Evolutionary conservation across 2,113 vertebrate species (phyloP), one percentile per base, ranked within the genome.

Genomic region (Amblyornis subalaris): DNA sequence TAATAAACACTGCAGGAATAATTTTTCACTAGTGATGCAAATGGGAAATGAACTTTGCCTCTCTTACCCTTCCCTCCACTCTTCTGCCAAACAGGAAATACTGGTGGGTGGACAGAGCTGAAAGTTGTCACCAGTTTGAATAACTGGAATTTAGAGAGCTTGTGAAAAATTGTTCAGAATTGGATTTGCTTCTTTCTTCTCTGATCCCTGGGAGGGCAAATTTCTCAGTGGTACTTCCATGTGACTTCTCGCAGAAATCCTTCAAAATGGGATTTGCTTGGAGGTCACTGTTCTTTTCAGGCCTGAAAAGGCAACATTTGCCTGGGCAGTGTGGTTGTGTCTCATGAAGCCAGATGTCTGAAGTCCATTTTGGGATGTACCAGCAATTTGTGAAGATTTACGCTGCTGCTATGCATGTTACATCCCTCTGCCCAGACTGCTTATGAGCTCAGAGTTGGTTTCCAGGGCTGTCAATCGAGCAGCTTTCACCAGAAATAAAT

Each of bases 401-500:
- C 54, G 42, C n/a, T 87, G 51, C 48, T 90, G 35, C 45, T 73
- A 29, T 55, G 42, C 25, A 21, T 6, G 15, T 45, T 80, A 22
- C 12, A 62, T 57, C n/a, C 25, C 35, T 85, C 50, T 94, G 35
- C n/a, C 47, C 65, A 89, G 53, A 44, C 22, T 67, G 51, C 42
- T 90, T 48, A 53, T 42, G 66, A 88, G n/a, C n/a, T 79, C 10
- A 29, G 35, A 42, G 57, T 21, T 93, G 26, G 14, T 90, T 96
- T 93, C 58, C 54, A 72, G 50, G 53, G 8, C 53, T 95, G 91
- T 85, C 91, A 92, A 13, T 93, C 72, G 83, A 91, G 24, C 31
- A 77, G 48, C 72, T 94, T 94, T 94, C 71, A 91, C 64, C 65
- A 96, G 51, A 95, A 73, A 47, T 86, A 76, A 85, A 89, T 17